These are phyloP conservation scores for Empis stercorea DNA, from an alignment of 2,888 invertebrate species.

Conservation along the genomic window DNA sequence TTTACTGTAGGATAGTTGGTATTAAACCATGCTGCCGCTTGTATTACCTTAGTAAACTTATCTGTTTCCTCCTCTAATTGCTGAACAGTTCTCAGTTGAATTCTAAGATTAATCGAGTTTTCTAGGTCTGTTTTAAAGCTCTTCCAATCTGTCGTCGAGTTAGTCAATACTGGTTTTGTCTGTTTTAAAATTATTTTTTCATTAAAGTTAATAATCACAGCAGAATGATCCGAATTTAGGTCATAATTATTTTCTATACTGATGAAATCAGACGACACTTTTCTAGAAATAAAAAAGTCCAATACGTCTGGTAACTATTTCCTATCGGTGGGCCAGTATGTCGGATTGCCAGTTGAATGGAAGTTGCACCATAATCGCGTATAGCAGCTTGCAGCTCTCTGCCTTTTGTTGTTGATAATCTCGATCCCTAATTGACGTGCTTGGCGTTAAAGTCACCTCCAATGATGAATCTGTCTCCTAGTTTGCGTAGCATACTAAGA, in stretches of 20 bases:
- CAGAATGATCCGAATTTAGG: conserved; percentile 1
- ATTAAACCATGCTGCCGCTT: not conserved
- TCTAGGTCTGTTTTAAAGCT: not conserved
- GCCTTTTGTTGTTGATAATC: not conserved
- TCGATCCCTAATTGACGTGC: not conserved
- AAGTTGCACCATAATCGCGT: not conserved
- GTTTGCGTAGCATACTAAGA: too few species aligned
- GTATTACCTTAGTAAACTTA: not conserved
- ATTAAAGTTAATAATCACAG: not conserved
- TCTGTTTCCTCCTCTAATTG: not conserved
- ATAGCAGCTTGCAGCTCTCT: not conserved
- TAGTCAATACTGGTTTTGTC: not conserved
- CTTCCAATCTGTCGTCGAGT: not conserved
- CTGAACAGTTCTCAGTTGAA: not conserved
- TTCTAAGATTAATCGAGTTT: not conserved
- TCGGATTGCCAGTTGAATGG: not conserved
- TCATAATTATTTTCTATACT: not conserved
- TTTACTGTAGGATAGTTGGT: not conserved
- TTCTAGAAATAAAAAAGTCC: conserved; percentile 1
- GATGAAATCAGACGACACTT: not conserved
- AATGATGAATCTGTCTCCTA: too few species aligned
- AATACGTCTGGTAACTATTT: not conserved
- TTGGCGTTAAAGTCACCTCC: not conserved
- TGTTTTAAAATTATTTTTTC: not conserved
- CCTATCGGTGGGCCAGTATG: conserved; percentile 1